Base-by-base conservation (phyloP, 1,140 invertebrate species). In the Ceratosolen solmsi region DNA sequence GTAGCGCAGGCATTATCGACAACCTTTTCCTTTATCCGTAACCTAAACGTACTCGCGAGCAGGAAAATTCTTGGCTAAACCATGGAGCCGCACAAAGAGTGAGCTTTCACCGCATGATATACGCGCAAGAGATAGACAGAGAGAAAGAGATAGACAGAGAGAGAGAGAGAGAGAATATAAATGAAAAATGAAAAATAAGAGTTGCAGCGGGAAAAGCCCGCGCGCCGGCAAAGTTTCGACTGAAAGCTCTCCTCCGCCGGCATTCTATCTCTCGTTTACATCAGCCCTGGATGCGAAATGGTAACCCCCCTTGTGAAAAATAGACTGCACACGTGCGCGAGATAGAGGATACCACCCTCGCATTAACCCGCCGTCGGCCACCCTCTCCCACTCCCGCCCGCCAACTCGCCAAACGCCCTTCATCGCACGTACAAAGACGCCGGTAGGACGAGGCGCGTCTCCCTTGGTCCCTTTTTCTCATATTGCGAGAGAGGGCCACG, bases 161-260 rank as follows among this genome's bases (percentile, higher is more conserved):
- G 41, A 13, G 41, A 5, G 5, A 13, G 41, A 46, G 41, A 13
- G 41, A 46, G 5, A 41, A 36, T n/a, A n/a, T n/a, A n/a, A n/a
- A n/a, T n/a, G n/a, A n/a, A n/a, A n/a, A n/a, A n/a, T n/a, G n/a
- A n/a, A n/a, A n/a, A n/a, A n/a, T n/a, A n/a, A n/a, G n/a, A 7
- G 41, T 20, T 15, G 70, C 33, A 70, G 15, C 41, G n/a, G n/a
- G 20, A 46, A 41, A 72, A 27, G 70, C 41, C 70, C 11, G 15
- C 41, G 38, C 68, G 22, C 36, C 17, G 8, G 68, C 68, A 71
- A 25, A 46, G 38, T 4, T 15, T 46, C 20, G 70, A 72, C 49
- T 72, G 70, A 72, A 72, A 72, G 70, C 70, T n/a, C n/a, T n/a
- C 41, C 70, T 30, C 25, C 17, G 17, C 36, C 33, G 33, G 63